phyloP scores from a whole-genome alignment of 2,113 vertebrate species.

The Ranitomeya imitator region DNA sequence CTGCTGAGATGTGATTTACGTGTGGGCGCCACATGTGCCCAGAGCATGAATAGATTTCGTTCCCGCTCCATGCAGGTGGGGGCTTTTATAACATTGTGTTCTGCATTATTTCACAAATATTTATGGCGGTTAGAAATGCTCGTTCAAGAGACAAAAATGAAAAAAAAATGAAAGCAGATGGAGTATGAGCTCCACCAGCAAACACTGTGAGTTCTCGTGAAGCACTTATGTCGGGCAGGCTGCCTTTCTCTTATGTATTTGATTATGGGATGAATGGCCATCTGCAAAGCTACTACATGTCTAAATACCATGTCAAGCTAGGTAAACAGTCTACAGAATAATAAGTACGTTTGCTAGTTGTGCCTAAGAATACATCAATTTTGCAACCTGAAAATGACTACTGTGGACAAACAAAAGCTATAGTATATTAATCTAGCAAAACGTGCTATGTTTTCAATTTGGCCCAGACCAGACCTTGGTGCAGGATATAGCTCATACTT shows the following conservation, averaged over 20 bases:
- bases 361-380: not conserved
- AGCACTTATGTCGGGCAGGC: not conserved
- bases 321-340: slow-evolving; percentile 16
- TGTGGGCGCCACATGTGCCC: slow-evolving; percentile 17
- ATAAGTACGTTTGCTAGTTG: not conserved
- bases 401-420: slow-evolving; percentile 28
- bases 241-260: slow-evolving; percentile 12
- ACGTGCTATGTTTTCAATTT: slow-evolving; percentile 3
- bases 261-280: slow-evolving; percentile 22
- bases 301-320: slow-evolving; percentile 23
- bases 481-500: too few species aligned
- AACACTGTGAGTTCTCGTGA: not conserved
- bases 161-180: not conserved
- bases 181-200: not conserved
- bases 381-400: slow-evolving; percentile 26
- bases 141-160: not conserved
- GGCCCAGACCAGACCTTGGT: not conserved
- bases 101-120: slow-evolving; percentile 24
- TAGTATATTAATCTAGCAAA: not conserved
- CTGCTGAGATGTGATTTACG: not conserved
- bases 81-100: slow-evolving; percentile 17
- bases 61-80: slow-evolving; percentile 2
- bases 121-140: slow-evolving; percentile 4
- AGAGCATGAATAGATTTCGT: not conserved
- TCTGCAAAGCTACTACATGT: slow-evolving; percentile 40